A percentile compares a stretch with the other conserved stretches of the same genome.
phyloP scores from a whole-genome alignment of 2,113 vertebrate genomes.

The Nyctereutes procyonoides region DNA sequence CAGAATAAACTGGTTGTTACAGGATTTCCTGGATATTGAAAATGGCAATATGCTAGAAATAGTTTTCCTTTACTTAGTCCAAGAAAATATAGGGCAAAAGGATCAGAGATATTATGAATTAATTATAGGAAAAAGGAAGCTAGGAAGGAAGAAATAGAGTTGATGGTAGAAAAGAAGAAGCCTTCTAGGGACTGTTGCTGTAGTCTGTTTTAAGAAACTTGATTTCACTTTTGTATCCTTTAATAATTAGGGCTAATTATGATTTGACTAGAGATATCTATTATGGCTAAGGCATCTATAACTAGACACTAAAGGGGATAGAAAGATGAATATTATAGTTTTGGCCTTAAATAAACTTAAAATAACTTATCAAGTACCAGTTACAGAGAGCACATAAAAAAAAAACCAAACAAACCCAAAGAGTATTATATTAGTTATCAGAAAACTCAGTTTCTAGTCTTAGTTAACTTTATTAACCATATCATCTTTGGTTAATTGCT shows the following conservation, averaged over 20 bases:
- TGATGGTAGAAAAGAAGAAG: background rate
- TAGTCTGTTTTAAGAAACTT: slow-evolving; percentile 38
- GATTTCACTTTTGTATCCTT: slow-evolving; percentile 29
- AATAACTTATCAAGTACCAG: background rate
- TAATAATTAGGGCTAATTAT: slow-evolving; percentile 47
- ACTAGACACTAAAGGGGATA: background rate
- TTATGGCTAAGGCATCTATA: background rate
- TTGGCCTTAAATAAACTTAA: background rate
- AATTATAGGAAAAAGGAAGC: slow-evolving; percentile 11
- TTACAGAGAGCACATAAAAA: slow-evolving; percentile 11
- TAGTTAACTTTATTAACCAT: background rate
- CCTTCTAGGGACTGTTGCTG: slow-evolving; percentile 1
- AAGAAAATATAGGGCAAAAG: background rate
- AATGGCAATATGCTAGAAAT: background rate
- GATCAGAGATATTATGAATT: background rate
- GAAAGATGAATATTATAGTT: background rate
- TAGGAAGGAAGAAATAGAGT: background rate
- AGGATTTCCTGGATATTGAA: slow-evolving; percentile 7
- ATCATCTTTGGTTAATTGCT: slow-evolving; percentile 6
- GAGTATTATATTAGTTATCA: slow-evolving; percentile 15
- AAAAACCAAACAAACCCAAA: background rate
- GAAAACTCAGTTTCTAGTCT: background rate
- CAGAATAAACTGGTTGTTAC: slow-evolving; percentile 47
- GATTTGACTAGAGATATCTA: slow-evolving; percentile 42
- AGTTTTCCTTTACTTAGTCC: background rate